Percentiles rank a stretch among this genome's conserved stretches.
These are phyloP conservation scores for Agapornis roseicollis DNA, from an alignment of 2,113 vertebrate genomes.

Conservation along the genomic window DNA sequence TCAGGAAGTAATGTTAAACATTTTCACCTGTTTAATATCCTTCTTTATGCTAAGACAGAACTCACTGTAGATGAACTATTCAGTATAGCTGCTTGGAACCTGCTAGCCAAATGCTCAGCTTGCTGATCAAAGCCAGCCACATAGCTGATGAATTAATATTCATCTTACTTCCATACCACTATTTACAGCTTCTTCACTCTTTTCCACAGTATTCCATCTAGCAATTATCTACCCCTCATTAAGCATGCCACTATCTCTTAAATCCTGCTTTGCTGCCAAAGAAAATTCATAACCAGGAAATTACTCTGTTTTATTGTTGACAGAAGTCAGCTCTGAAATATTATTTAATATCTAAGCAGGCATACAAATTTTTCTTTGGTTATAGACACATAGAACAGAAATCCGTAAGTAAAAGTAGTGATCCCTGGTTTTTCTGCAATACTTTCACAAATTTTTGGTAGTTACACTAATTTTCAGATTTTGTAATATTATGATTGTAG, in stretches of 20 bases:
- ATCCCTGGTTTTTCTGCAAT: background rate
- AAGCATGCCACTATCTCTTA: conserved; percentile 29
- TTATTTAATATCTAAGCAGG: background rate
- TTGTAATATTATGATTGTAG: background rate
- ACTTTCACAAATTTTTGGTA: background rate
- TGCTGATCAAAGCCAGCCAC: background rate
- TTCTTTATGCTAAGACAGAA: background rate
- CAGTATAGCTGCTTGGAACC: background rate
- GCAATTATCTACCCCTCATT: conserved; percentile 17
- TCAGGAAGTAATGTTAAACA: background rate
- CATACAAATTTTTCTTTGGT: background rate
- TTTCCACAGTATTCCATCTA: conserved; percentile 11
- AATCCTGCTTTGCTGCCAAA: conserved; percentile 3
- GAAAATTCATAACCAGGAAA: background rate
- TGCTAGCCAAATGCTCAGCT: background rate
- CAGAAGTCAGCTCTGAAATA: background rate
- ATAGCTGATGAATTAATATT: conserved; percentile 12
- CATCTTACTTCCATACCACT: background rate
- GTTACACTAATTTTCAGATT: background rate
- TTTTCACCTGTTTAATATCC: background rate
- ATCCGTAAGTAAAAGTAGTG: background rate
- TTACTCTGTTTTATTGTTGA: background rate
- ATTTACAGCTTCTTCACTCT: background rate
- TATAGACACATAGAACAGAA: background rate
- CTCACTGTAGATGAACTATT: background rate